Evolutionary conservation across 2,113 vertebrate genomes (phyloP), one percentile per base, ranked within the genome.

Genomic region (Barbus barbus): DNA sequence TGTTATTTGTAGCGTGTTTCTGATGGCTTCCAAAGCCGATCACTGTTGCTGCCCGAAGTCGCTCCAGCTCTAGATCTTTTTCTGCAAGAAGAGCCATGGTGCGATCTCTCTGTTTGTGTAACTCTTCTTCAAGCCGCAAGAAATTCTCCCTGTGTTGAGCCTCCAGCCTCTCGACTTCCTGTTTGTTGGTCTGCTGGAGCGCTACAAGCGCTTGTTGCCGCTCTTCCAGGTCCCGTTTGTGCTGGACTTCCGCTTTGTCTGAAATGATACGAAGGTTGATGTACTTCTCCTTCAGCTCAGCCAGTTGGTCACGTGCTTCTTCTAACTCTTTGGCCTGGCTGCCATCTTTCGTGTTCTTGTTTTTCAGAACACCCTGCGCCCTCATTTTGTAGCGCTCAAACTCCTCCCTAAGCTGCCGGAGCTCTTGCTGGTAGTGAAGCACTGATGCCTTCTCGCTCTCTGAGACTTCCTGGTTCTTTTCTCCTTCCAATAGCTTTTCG

Each of bases 331-430:
- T 94, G 0, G 94, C 93, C 90, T 95, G 89, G 12, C 87, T 94
- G 9, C 95, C 93, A 0, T 98, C 98, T 85, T 96, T 96, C 77
- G 84, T 67, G 0, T 93, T 95, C 88, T 97, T 98, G 93, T 93
- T 96, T 90, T 97, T 98, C 14, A 98, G 94, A 12, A 97, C 96
- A 7, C 96, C 96, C 85, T 98, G 97, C 0, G 96, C 97, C 36
- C 97, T 93, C 88, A 92, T 89, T 92, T 99, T 99, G 93, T 98
- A 98, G 63, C 97, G 94, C 74, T 99, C 97, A 18, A 98, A 98
- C 91, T 99, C 97, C 0, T 98, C 98, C 88, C 94, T 97, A 48
- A 99, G 91, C 91, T 96, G 96, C 84, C 94, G 93, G 82, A 99
- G 95, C 92, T 98, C 98, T 90, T 96, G 97, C 84, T 97, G 96